Conservation (phyloP, 23 tunicate genomes). For the Ascidia mentula region DNA sequence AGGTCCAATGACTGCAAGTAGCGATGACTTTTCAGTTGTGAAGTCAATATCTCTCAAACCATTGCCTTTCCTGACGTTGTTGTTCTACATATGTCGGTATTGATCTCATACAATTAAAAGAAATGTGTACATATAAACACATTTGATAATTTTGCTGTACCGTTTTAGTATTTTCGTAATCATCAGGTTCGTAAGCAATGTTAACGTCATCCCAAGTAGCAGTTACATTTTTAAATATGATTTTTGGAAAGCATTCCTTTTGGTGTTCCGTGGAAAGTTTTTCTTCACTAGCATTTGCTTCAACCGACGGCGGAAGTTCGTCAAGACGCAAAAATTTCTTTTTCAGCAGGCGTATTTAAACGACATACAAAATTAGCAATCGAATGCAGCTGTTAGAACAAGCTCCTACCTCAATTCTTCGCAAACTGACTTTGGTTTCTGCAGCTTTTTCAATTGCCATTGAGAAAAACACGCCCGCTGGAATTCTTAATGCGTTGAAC, state of each 20-base stretch:
- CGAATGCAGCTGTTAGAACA: not conserved
- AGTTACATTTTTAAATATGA: not conserved
- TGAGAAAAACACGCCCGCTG: slow-evolving; percentile 60
- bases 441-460: slow-evolving; percentile 53
- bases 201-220: not conserved
- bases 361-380: not conserved
- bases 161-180: too few species aligned
- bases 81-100: not conserved
- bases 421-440: slow-evolving; percentile 44
- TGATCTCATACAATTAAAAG: too few species aligned
- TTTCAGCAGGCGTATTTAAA: too few species aligned
- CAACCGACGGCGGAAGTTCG: too few species aligned
- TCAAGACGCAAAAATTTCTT: not conserved
- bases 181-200: too few species aligned
- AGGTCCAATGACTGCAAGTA: slow-evolving; percentile 74
- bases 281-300: too few species aligned
- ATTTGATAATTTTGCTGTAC: too few species aligned
- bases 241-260: not conserved
- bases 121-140: too few species aligned
- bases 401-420: slow-evolving; percentile 47
- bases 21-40: slow-evolving; percentile 17
- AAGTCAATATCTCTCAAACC: slow-evolving; percentile 33
- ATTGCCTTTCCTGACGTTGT: not conserved
- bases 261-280: not conserved
- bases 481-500: slow-evolving; percentile 42